Base-by-base conservation (phyloP, 2,113 vertebrate species). In the Anolis carolinensis region DNA sequence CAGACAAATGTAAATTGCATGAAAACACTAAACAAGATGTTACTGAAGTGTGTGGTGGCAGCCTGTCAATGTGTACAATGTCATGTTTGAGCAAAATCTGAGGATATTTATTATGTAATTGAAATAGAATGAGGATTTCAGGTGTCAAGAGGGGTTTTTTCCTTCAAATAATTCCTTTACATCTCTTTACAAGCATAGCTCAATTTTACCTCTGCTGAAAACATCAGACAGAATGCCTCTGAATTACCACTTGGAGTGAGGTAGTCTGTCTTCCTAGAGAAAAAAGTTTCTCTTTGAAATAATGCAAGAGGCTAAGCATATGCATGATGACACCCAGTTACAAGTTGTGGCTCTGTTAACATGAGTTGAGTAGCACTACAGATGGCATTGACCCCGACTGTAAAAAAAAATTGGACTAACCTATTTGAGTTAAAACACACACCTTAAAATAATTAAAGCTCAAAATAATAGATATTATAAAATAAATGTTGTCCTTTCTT, bases 261-360 rank as follows among this genome's bases (percentile, higher is more conserved):
- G 16, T 55, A 81, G 84, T 52, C 23, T 77, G 18, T 18, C 59
- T 48, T 83, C 23, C 8, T 11, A 10, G 10, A 39, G 5, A 27
- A 27, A 4, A 16, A 21, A 52, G 39, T 91, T 90, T 88, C 50
- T 23, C 14, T 83, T 86, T 30, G 5, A 70, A 82, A 91, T 83
- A 21, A 5, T 68, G 71, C 80, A 80, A 81, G 8, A 3, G 1
- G 0, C 7, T 1, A 83, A 25, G 44, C 86, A 88, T 78, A 13
- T 25, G 75, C 62, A 20, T 84, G 23, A 3, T 52, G 5, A 73
- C 16, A 48, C 30, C 13, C 25, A 52, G 1, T 71, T 78, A 32
- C 1, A 7, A 81, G 76, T 55, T 82, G 50, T 36, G 48, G 72
- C 52, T 39, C 70, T 18, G 4, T 80, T 81, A 86, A 74, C 62